phyloP scores from a whole-genome alignment of 2,888 invertebrate species.

The Catocala fraxini region DNA sequence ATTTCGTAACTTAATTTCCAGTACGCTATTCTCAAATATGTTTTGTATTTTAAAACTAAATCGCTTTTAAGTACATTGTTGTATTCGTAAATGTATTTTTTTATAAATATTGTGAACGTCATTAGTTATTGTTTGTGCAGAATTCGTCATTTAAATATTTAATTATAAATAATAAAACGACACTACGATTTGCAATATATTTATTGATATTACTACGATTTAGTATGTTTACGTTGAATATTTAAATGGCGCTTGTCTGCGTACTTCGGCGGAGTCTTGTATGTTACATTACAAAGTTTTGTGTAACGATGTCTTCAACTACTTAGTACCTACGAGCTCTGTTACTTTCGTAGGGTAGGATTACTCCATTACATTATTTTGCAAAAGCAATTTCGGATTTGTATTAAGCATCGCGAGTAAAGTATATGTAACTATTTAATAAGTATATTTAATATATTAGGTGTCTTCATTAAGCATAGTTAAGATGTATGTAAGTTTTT shows the following conservation, averaged over 20 bases:
- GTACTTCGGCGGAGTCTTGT: constrained; percentile 19
- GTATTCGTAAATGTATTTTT: constrained; percentile 44
- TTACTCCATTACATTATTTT: constrained; percentile 47
- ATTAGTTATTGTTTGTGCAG: constrained; percentile 11
- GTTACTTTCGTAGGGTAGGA: constrained; percentile 40
- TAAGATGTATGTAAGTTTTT: constrained; percentile 85
- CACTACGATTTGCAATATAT: constrained; percentile 20
- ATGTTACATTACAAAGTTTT: constrained; percentile 25
- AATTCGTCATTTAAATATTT: constrained; percentile 36
- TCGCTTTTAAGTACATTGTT: constrained; percentile 40
- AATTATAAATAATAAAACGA: constrained; percentile 9
- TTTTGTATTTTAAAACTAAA: constrained; percentile 22
- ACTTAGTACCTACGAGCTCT: constrained; percentile 30
- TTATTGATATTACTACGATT: constrained; percentile 16
- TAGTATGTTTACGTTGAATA: constrained; percentile 13
- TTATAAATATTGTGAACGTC: constrained; percentile 30
- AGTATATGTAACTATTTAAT: constrained; percentile 78
- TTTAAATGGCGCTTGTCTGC: constrained; percentile 28
- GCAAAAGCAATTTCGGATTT: constrained; percentile 60
- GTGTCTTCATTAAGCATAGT: constrained; percentile 81
- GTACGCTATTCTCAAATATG: constrained; percentile 11
- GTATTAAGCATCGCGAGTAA: constrained; percentile 62
- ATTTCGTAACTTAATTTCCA: constrained; percentile 23
- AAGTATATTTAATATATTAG: constrained; percentile 85
- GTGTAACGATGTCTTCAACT: constrained; percentile 28